Percentiles rank a stretch among this genome's conserved stretches.
Conservation (phyloP, 2,888 invertebrate species). For the Carterocephalus palaemon region DNA sequence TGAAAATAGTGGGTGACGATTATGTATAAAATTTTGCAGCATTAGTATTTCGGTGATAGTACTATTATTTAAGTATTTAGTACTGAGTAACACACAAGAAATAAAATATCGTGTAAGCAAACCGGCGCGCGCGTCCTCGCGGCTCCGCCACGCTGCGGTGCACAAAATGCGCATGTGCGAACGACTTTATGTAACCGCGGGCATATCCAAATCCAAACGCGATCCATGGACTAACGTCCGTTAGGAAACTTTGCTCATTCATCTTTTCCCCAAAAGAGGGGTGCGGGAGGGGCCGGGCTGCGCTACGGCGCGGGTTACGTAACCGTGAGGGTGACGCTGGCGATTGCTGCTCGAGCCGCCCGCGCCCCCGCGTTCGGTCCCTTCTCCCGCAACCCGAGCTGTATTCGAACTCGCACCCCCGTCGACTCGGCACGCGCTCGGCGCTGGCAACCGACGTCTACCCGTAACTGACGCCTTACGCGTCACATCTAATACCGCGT, state of each 20-base stretch:
- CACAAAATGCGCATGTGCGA: constrained; percentile 49
- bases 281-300: constrained; percentile 68
- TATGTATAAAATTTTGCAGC: too few species aligned
- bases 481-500: constrained; percentile 37
- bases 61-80: too few species aligned
- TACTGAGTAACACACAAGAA: too few species aligned
- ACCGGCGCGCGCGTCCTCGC: constrained; percentile 43
- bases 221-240: constrained; percentile 70
- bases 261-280: constrained; percentile 74
- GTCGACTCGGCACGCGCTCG: constrained; percentile 21
- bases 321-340: constrained; percentile 53
- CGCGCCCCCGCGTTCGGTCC: constrained; percentile 50
- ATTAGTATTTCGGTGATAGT: too few species aligned
- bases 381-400: constrained; percentile 34
- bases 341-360: constrained; percentile 54
- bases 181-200: constrained; percentile 63
- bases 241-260: constrained; percentile 76
- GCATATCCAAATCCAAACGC: constrained; percentile 55
- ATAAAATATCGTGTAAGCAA: not conserved
- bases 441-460: constrained; percentile 5
- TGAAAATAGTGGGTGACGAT: too few species aligned
- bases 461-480: not conserved
- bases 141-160: constrained; percentile 32
- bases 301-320: constrained; percentile 62
- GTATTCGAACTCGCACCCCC: constrained; percentile 35